Base-by-base conservation (phyloP, 2,797 vertebrate genomes). In the Smutsia temminckii region DNA sequence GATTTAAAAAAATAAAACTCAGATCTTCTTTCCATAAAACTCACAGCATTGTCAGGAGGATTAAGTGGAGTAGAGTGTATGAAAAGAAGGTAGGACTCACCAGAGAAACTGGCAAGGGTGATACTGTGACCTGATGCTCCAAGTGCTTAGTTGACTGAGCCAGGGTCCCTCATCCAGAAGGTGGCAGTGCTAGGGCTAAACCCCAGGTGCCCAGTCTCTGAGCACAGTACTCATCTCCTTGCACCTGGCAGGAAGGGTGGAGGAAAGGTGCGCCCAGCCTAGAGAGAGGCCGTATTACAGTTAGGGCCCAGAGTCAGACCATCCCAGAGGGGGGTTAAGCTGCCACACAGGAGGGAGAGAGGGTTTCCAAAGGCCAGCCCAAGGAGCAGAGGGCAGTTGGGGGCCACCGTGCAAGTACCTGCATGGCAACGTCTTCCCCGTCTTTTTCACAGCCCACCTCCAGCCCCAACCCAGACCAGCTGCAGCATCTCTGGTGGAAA, bases 401-500 rank as follows among this genome's bases (percentile, higher is more conserved):
- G 66, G 53, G 32, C 68, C 59, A 11, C 34, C 55, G 23, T 13
- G 6, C 18, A 88, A 49, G 78, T 80, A 34, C 32, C 93, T 1
- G 0, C n/a, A 0, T 17, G 66, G 61, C 29, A 1, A 16, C 27
- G 11, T 40, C 2, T 53, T 74, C 59, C 69, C 51, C 59, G 63
- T 78, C 46, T 46, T 51, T 57, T 16, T 27, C 63, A 42, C 66
- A 0, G 0, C 34, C 40, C 46, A 25, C 29, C 6, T 3, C 49
- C 69, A 55, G 29, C 5, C 25, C n/a, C 34, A 68, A 57, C 66
- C 0, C 68, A 6, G 72, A 37, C 84, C 95, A 93, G 95, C 93
- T 94, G 96, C 96, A 72, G 32, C 63, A 49, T 59, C 17, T 5
- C 96, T 91, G 12, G 95, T n/a, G 34, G 92, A 91, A 91, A 94